Evolutionary conservation across 2,888 invertebrate genomes (phyloP), one percentile per base, ranked within the genome.

Genomic region (Caenorhabditis doughertyi): DNA sequence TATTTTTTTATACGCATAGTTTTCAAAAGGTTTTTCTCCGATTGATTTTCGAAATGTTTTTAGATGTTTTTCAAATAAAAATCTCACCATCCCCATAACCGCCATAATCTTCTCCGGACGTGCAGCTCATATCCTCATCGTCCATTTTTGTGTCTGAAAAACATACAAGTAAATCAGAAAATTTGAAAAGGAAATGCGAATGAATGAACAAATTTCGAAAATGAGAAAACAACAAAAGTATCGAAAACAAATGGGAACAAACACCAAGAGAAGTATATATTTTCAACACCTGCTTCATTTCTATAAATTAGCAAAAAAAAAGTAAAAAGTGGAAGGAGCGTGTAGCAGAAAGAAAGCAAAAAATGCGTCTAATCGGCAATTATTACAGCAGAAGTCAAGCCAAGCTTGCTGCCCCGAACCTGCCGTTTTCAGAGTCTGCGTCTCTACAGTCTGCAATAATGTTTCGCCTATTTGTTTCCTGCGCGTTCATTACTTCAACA

Each of bases 121-220:
- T 79, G 58, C 79, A 77, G 64, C 84, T 81, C 83, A 85, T 81
- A 44, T 83, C 83, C 49, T 83, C 85, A 67, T 83, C 83, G 62
- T 83, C 85, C 83, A 83, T 83, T 60, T 55, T 71, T 58, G 53
- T 51, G 32, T 49, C 64, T 64, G 64, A 11, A 51, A 60, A 67
- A 16, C 5, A 18, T 25, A 58, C 32, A 32, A 9, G 9, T 39
- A 39, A 39, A 9, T 39, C 39, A 9, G 4, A 7, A 32, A 32
- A 9, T 32, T 32, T 32, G 32, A 32, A 7, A 32, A 4, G 32
- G 32, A 32, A 32, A 32, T 9, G n/a, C n/a, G n/a, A n/a, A n/a
- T n/a, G n/a, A n/a, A n/a, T n/a, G n/a, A n/a, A n/a, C n/a, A 44
- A 11, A 2, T 1, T 53, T 16, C 3, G 42, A 13, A 65, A 13